Evolutionary conservation across 2,113 vertebrate genomes (phyloP).

Genomic region (Hippolais icterina): DNA sequence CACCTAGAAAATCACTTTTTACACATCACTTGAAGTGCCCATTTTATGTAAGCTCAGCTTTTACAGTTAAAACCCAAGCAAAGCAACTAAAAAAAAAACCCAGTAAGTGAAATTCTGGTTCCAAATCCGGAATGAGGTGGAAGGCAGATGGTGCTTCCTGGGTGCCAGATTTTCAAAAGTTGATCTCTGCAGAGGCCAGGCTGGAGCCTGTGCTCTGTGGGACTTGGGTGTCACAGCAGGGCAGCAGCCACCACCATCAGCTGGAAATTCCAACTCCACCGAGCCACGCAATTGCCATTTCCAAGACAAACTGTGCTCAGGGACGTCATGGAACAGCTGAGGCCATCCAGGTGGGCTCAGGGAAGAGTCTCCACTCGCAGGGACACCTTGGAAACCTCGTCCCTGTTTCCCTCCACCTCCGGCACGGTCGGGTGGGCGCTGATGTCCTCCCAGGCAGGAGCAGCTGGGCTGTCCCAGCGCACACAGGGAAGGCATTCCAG

Average conservation of each 20-base stretch:
- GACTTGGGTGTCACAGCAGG: neutral
- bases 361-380: neutral
- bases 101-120: neutral
- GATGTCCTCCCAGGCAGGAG: neutral
- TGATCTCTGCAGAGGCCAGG: neutral
- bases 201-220: neutral
- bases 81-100: neutral
- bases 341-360: neutral
- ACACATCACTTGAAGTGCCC: no score
- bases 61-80: neutral
- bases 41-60: neutral
- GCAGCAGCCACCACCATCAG: neutral
- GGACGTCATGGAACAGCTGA: neutral
- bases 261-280: neutral
- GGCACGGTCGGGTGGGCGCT: neutral
- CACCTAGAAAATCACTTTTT: neutral
- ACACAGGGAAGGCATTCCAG: neutral
- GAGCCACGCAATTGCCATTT: neutral
- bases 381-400: neutral
- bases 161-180: neutral
- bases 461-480: neutral
- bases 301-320: neutral
- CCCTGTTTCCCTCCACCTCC: rapidly evolving
- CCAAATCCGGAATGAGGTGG: neutral
- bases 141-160: neutral